Percentiles rank a stretch among this genome's conserved stretches.
Evolutionary conservation across 2,888 invertebrate genomes (phyloP).

Genomic region (Philereme vetulata): DNA sequence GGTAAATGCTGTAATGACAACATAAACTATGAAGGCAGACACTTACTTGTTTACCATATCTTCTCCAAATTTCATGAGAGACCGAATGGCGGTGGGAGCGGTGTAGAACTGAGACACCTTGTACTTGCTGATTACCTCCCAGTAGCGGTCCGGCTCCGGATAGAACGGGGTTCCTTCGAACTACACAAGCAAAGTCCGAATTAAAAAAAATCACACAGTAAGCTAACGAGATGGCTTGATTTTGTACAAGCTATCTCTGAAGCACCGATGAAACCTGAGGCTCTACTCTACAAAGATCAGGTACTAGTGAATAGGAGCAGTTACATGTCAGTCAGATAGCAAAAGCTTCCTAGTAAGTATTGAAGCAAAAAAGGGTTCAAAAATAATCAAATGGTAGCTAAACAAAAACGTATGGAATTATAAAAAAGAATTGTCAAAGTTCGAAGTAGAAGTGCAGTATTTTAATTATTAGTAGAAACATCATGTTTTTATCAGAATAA

Average conservation of each 20-base stretch:
- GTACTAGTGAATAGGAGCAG: neutral
- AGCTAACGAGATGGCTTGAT: neutral
- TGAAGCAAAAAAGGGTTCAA: no score
- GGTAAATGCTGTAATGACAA: no score
- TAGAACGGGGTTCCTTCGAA: constrained; percentile 99
- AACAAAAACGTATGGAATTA: no score
- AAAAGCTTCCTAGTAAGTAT: no score
- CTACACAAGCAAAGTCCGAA: constrained; percentile 72
- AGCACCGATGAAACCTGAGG: neutral
- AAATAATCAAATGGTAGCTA: no score
- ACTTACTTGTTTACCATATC: constrained; percentile 87
- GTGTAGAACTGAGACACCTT: constrained; percentile 98
- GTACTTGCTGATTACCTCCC: constrained; percentile 96
- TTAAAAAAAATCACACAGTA: neutral
- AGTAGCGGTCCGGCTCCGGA: constrained; percentile 96
- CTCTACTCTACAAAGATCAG: neutral
- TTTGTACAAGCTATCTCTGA: neutral
- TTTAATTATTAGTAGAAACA: no score
- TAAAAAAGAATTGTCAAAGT: no score
- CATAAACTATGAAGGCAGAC: no score
- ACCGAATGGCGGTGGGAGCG: constrained; percentile 98
- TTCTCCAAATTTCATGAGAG: constrained; percentile 94
- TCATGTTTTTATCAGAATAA: no score
- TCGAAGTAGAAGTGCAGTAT: no score
- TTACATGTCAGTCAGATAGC: no score